Base-by-base conservation (phyloP, 2,797 vertebrate species). In the Petrocephalus sullivani region DNA sequence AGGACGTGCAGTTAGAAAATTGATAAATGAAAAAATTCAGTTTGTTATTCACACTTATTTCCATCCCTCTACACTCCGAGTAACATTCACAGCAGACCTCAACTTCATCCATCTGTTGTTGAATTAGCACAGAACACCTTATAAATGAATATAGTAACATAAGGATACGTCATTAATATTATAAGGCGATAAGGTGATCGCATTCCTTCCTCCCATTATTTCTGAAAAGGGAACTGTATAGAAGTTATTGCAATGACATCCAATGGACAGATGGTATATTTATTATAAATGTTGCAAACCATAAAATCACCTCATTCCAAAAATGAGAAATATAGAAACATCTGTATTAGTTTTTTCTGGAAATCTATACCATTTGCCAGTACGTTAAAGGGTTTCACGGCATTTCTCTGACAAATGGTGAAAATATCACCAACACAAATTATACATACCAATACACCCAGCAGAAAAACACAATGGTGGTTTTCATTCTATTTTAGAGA, bases 291-390 rank as follows among this genome's bases (percentile, higher is more conserved):
- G 33, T 9, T 78, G 71, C 37, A 78, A 78, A 33, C 71, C 71
- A 75, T 46, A 75, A 16, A 78, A 78, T 75, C 37, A 78, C 71
- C 71, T 78, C 37, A 78, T 78, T 78, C 71, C 16, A 78, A 78
- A 78, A 46, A 78, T 78, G 14, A 78, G 33, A 46, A 78, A 37
- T 75, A 3, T 6, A 67, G 28, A 37, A 71, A 71, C 64, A 71
- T 71, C 5, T 71, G 28, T 14, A 67, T 67, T 67, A 67, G 2
- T 33, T 2, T 67, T 67, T 67, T 67, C 33, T 37, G 10, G 61
- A 67, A 67, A 67, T 67, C 71, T 46, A 46, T 78, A 46, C 37
- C 71, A 78, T 78, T 78, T 78, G 16, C 46, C 71, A 78, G 41
- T 78, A n/a, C 37, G 37, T 46, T 46, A 78, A 8, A 56, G 12